Conservation (phyloP, 2,888 invertebrate species). For the Harpalus rufipes region DNA sequence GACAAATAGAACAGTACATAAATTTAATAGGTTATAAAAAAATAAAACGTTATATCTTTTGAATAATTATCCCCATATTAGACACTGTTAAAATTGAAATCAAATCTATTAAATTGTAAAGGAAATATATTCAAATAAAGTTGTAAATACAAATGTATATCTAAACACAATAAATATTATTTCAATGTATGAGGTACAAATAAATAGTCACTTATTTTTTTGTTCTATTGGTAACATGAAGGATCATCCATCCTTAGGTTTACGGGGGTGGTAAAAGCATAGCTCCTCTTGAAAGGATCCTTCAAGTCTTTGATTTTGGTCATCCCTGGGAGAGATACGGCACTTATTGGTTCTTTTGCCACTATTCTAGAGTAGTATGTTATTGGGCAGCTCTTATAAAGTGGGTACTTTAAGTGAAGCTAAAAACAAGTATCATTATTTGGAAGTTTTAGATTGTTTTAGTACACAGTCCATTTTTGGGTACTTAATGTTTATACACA, state of each 20-base stretch:
- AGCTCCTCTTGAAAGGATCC: constrained; percentile 72
- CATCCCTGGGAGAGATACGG: constrained; percentile 69
- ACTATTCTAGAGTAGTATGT: constrained; percentile 71
- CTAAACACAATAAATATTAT: constrained; percentile 64
- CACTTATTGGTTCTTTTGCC: constrained; percentile 69
- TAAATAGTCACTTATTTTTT: constrained; percentile 48
- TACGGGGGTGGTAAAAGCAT: constrained; percentile 72
- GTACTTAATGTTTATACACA: too few species aligned
- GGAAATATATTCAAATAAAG: constrained; percentile 59
- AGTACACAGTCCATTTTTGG: too few species aligned
- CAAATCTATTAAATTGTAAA: constrained; percentile 64
- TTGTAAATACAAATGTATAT: constrained; percentile 64
- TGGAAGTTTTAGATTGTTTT: too few species aligned
- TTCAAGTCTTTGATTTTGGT: constrained; percentile 70
- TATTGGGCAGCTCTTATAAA: constrained; percentile 71
- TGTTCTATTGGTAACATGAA: constrained; percentile 26
- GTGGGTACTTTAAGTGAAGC: constrained; percentile 73
- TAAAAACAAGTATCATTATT: constrained; percentile 68
- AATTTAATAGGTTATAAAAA: neutral
- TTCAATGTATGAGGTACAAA: constrained; percentile 65
- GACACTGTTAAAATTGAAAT: constrained; percentile 61
- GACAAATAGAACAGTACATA: constrained; percentile 5
- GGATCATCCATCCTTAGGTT: constrained; percentile 70
- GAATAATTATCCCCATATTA: constrained; percentile 37
- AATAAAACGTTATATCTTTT: neutral